Conservation (phyloP, 2,888 invertebrate genomes). For the Drosophila helvetica region DNA sequence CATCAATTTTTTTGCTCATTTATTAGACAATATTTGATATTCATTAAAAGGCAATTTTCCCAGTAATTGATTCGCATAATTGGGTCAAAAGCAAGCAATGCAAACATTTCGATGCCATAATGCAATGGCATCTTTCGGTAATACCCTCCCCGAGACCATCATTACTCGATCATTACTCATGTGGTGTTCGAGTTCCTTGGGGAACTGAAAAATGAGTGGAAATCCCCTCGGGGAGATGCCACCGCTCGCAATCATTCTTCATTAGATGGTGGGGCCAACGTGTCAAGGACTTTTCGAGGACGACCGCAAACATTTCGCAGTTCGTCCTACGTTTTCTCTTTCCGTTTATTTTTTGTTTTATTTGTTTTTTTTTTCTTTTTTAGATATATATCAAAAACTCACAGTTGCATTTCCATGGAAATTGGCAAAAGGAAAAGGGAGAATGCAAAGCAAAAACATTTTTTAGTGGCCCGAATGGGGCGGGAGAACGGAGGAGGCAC, state of each 20-base stretch:
- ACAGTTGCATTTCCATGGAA: conserved; percentile 65
- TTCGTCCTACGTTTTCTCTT: conserved; percentile 9
- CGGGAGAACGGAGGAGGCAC: neutral
- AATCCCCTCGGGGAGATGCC: conserved; percentile 23
- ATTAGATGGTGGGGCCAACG: conserved; percentile 61
- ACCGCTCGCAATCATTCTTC: conserved; percentile 67
- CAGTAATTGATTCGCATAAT: conserved; percentile 22
- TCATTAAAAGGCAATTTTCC: conserved; percentile 44
- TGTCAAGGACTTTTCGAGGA: conserved; percentile 66
- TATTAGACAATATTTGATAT: conserved; percentile 38
- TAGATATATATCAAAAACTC: conserved; percentile 46
- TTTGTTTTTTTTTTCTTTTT: neutral
- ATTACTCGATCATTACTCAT: conserved; percentile 65
- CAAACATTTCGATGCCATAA: conserved; percentile 2
- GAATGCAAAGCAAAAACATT: conserved; percentile 26
- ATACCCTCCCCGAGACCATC: conserved; percentile 15
- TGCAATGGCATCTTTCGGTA: conserved; percentile 14
- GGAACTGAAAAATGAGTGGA: conserved; percentile 35
- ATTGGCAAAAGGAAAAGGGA: conserved; percentile 26
- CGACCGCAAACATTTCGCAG: conserved; percentile 44
- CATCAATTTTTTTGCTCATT: conserved; percentile 12
- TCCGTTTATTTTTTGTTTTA: neutral
- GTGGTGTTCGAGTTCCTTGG: conserved; percentile 9
- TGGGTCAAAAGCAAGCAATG: neutral
- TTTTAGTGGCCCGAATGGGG: conserved; percentile 3